phyloP scores from a whole-genome alignment of 1,140 invertebrate genomes.

The Lasaia peninsularis region DNA sequence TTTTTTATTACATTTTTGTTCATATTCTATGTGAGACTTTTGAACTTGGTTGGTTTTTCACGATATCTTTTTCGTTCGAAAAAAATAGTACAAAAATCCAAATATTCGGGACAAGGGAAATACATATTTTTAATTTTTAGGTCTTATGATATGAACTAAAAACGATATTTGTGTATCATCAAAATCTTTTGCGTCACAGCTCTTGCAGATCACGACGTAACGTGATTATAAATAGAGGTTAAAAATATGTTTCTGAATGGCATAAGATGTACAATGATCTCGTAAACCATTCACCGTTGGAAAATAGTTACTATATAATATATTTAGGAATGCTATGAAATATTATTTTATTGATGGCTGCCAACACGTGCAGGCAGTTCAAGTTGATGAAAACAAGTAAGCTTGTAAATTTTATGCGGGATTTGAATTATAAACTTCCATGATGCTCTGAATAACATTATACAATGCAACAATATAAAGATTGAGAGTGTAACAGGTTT shows the following conservation, averaged over 20 bases:
- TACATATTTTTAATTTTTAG: not conserved
- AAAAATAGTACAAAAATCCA: too few relatives aligned
- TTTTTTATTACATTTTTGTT: too few relatives aligned
- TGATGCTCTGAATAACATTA: too few relatives aligned
- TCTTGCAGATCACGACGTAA: not conserved
- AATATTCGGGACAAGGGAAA: not conserved
- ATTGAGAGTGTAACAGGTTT: too few relatives aligned
- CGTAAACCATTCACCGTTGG: not conserved
- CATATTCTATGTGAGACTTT: too few relatives aligned
- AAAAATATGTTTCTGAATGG: not conserved
- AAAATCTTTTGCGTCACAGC: not conserved
- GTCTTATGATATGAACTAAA: not conserved
- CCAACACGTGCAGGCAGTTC: slow-evolving; percentile 54
- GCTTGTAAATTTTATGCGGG: slow-evolving; percentile 22
- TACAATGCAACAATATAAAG: not conserved
- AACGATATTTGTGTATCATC: not conserved
- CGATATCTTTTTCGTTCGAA: too few relatives aligned
- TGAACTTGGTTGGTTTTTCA: too few relatives aligned
- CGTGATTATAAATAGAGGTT: not conserved
- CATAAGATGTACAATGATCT: not conserved
- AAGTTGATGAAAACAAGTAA: slow-evolving; percentile 39
- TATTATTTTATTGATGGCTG: slow-evolving; percentile 47
- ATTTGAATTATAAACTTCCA: too few relatives aligned
- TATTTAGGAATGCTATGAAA: slow-evolving; percentile 56
- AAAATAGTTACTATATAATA: slow-evolving; percentile 17